Evolutionary conservation across 2,888 invertebrate genomes (phyloP).

Genomic region (Scelioninae gen. 1): DNA sequence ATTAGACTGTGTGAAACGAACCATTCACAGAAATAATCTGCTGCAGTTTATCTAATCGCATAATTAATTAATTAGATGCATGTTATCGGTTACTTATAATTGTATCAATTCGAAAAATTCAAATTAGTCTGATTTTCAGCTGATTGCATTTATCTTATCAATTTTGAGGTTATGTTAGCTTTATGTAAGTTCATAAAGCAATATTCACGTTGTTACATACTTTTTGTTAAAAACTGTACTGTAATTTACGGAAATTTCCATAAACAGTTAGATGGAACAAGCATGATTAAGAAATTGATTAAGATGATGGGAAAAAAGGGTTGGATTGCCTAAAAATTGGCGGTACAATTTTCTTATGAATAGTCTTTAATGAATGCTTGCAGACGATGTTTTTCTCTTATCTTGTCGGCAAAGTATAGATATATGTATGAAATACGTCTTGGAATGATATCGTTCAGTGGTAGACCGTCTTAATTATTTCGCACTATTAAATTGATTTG

Average conservation of each 20-base stretch:
- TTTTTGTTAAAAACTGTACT: too few species aligned
- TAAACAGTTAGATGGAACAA: not conserved
- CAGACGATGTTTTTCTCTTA: slow-evolving; percentile 55
- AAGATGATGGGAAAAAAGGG: not conserved
- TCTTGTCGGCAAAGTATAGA: slow-evolving; percentile 22
- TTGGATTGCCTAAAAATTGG: slow-evolving; percentile 18
- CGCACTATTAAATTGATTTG: slow-evolving; percentile 19
- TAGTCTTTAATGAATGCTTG: slow-evolving; percentile 47
- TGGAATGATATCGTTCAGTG: slow-evolving; percentile 17
- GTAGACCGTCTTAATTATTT: slow-evolving; percentile 40
- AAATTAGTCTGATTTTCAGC: not conserved
- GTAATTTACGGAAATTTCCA: not conserved
- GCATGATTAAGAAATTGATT: slow-evolving; percentile 9
- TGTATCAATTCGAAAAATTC: too few species aligned
- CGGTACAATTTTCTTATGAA: slow-evolving; percentile 18
- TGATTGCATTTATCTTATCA: slow-evolving; percentile 1
- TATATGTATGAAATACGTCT: slow-evolving; percentile 8
- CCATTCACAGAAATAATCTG: not conserved
- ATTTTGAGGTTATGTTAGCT: not conserved
- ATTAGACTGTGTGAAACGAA: too few species aligned
- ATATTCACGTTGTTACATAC: too few species aligned
- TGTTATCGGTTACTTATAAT: too few species aligned
- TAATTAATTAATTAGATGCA: not conserved
- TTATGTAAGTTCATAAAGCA: too few species aligned
- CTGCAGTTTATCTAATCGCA: not conserved